Evolutionary conservation across 2,797 vertebrate genomes (phyloP).

Genomic region (Megalops cyprinoides): DNA sequence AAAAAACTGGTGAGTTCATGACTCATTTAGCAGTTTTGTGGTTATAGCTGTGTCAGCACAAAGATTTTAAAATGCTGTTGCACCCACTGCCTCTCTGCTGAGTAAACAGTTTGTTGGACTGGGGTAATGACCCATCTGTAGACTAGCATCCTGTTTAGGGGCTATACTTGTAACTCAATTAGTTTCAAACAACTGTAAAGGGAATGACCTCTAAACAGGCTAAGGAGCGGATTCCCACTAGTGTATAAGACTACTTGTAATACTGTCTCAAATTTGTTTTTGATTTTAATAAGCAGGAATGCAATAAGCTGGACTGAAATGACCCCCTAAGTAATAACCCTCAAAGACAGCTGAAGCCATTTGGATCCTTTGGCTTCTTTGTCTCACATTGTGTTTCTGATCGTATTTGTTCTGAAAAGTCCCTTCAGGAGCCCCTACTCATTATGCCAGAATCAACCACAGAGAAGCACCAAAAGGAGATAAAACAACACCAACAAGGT

Average conservation of each 20-base stretch:
- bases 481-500: not conserved
- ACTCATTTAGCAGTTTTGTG: not conserved
- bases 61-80: not conserved
- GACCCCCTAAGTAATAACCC: not conserved
- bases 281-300: not conserved
- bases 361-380: not conserved
- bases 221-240: not conserved
- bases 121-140: not conserved
- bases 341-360: not conserved
- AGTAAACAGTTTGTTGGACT: not conserved
- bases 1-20: not conserved
- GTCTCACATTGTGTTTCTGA: not conserved
- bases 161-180: not conserved
- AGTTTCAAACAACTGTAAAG: not conserved
- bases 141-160: not conserved
- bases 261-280: not conserved
- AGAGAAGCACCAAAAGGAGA: not conserved
- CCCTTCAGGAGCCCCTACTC: not conserved
- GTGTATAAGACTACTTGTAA: not conserved
- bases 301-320: not conserved
- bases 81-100: not conserved
- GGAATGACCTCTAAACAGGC: too few relatives aligned
- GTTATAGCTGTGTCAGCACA: not conserved
- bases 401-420: not conserved
- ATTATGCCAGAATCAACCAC: constrained; percentile 4